Evolutionary conservation across 1,140 invertebrate genomes (phyloP).

Genomic region (Heterodera carotae): DNA sequence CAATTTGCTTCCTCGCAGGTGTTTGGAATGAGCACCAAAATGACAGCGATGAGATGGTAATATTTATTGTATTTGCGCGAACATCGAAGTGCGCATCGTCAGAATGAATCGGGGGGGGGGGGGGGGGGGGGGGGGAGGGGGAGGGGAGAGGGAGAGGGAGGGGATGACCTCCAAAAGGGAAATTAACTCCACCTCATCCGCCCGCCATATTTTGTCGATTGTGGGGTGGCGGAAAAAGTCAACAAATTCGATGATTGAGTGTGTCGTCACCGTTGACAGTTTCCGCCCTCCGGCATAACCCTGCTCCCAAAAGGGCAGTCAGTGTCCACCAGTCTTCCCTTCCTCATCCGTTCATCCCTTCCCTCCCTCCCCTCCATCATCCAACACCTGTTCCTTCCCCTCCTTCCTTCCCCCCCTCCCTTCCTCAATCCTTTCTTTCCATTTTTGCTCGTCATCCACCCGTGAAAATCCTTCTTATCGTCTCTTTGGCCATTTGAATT

Average conservation of each 20-base stretch:
- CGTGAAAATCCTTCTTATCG: constrained; percentile 9
- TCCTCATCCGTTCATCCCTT: background rate
- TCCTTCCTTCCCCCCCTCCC: background rate
- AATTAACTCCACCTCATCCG: constrained; percentile 1
- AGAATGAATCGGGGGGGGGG: constrained; percentile 2
- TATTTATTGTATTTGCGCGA: background rate
- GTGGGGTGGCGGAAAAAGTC: background rate
- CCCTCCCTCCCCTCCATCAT: background rate
- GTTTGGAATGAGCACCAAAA: background rate
- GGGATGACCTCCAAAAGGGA: background rate
- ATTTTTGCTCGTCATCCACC: background rate
- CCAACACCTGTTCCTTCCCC: constrained; percentile 4
- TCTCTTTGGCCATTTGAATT: constrained; percentile 15
- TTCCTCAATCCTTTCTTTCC: too few species aligned
- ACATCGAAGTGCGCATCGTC: background rate
- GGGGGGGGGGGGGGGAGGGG: too few species aligned
- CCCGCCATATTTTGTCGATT: constrained; percentile 4
- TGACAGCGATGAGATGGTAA: background rate
- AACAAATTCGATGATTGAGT: background rate
- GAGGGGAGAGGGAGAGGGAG: background rate
- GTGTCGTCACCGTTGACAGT: background rate
- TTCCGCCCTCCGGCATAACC: background rate
- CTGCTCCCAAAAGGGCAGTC: background rate
- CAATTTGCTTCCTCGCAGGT: background rate
- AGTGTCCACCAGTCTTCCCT: background rate